These are phyloP conservation scores for Diarsia brunnea DNA, from an alignment of 2,888 invertebrate genomes.

Conservation along the genomic window DNA sequence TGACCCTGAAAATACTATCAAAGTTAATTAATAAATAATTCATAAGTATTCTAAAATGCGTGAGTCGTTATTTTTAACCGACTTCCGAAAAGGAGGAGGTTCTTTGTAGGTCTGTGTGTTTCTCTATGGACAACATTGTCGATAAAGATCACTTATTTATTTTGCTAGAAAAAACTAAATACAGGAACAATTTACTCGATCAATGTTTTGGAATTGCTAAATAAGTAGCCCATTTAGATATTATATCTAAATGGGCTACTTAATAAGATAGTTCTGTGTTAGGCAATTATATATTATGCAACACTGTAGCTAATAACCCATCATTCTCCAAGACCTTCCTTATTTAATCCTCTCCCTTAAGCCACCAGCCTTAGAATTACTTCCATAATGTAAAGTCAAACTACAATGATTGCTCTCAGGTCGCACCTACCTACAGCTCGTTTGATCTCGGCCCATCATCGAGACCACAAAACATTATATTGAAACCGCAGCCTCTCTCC, in stretches of 20 bases:
- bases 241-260: neutral
- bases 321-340: neutral
- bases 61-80: neutral
- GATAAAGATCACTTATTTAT: neutral
- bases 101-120: neutral
- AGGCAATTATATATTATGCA: neutral
- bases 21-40: too few relatives aligned
- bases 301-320: conserved; percentile 4
- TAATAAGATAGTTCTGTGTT: neutral
- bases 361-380: conserved; percentile 43
- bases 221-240: neutral
- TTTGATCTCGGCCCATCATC: conserved; percentile 75
- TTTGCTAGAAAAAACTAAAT: neutral
- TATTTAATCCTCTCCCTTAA: conserved; percentile 20
- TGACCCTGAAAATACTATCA: neutral
- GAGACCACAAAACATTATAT: conserved; percentile 71
- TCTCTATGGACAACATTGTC: neutral
- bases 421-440: conserved; percentile 69
- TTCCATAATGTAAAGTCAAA: conserved; percentile 61
- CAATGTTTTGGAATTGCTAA: neutral
- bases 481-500: conserved; percentile 75
- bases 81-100: neutral
- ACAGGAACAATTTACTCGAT: neutral
- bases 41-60: too few relatives aligned
- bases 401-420: conserved; percentile 62